phyloP scores from a whole-genome alignment of 2,113 vertebrate genomes.

The Tricholaema leucomelas region DNA sequence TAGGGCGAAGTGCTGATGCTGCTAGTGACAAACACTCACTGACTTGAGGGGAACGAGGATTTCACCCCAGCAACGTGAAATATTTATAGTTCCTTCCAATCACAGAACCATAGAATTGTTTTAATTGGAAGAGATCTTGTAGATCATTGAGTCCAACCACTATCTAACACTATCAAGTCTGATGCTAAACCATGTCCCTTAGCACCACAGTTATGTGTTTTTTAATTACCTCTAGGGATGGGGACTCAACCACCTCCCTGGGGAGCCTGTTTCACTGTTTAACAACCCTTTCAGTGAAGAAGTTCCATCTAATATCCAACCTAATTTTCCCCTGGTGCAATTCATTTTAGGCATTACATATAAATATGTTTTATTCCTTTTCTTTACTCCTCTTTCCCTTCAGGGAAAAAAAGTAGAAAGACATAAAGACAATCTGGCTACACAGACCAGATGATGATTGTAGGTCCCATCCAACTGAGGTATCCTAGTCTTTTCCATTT shows the following conservation, averaged over 20 bases:
- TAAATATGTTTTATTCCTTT: slow-evolving; percentile 2
- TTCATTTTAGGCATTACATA: background rate
- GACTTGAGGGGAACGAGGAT: background rate
- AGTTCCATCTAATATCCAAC: background rate
- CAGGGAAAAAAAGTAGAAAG: background rate
- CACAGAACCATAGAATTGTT: no score
- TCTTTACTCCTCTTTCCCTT: background rate
- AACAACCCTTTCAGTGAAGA: no score
- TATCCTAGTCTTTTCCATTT: background rate
- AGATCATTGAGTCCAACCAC: no score
- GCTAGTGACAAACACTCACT: background rate
- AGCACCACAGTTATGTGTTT: no score
- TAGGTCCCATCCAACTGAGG: background rate
- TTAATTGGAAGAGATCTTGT: no score
- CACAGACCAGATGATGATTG: background rate
- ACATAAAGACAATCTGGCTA: background rate
- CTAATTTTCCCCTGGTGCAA: no score
- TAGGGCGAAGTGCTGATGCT: background rate
- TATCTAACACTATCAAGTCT: no score
- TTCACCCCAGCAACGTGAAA: background rate
- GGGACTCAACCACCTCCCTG: no score
- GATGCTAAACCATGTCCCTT: no score
- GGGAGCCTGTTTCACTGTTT: no score
- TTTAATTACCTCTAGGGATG: no score
- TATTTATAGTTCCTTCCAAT: slow-evolving; percentile 35